A percentile compares a stretch with the other conserved stretches of the same genome.
Conservation (phyloP, 2,113 vertebrate genomes). For the Semicossyphus pulcher region DNA sequence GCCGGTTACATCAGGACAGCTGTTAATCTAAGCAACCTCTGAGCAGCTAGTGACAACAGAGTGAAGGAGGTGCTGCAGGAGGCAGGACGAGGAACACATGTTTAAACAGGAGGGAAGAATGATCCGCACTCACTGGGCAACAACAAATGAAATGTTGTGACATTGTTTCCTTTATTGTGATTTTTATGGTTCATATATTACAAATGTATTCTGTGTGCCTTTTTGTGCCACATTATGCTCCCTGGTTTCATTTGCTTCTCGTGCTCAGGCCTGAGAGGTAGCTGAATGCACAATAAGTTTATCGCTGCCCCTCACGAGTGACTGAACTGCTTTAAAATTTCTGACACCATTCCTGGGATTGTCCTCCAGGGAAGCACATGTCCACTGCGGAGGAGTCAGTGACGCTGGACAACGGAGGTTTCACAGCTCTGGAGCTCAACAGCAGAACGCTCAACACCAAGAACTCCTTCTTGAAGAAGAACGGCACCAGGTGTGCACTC, state of each 20-base stretch:
- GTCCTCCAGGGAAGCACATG: slow-evolving; percentile 87
- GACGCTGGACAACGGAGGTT: slow-evolving; percentile 94
- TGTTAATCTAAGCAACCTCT: slow-evolving; percentile 42
- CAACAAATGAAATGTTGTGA: slow-evolving; percentile 1
- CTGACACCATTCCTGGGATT: background rate
- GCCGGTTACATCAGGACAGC: slow-evolving; percentile 37
- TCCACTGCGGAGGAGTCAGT: slow-evolving; percentile 90
- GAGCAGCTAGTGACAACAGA: slow-evolving; percentile 18
- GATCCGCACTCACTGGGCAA: background rate
- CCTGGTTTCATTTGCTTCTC: background rate
- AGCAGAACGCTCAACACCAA: slow-evolving; percentile 93
- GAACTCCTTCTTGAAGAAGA: slow-evolving; percentile 93
- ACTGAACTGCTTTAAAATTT: no score
- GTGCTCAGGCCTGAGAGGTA: background rate
- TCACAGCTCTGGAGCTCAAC: slow-evolving; percentile 94
- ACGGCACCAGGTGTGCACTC: slow-evolving; percentile 88
- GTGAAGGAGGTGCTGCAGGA: slow-evolving; percentile 6
- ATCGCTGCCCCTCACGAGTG: no score
- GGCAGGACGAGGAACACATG: background rate
- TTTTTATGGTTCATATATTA: slow-evolving; percentile 12
- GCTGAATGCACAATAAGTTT: background rate
- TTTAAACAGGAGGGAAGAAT: background rate
- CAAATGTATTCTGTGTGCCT: background rate
- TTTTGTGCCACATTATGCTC: slow-evolving; percentile 1
- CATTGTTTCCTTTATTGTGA: slow-evolving; percentile 7